These are phyloP conservation scores for Sturnus vulgaris DNA, from an alignment of 2,113 vertebrate species.

Conservation along the genomic window DNA sequence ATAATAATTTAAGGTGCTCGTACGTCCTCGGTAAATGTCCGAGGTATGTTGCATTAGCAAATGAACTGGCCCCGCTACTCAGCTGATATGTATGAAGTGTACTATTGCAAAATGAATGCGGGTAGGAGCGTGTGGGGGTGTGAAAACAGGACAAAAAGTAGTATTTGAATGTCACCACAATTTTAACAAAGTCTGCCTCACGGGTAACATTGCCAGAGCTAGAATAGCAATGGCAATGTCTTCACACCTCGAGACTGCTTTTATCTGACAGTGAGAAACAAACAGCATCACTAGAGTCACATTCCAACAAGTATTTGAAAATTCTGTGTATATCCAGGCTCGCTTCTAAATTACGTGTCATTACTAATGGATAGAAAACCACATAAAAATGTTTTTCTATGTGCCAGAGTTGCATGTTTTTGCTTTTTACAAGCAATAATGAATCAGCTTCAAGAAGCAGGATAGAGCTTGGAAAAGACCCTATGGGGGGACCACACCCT, in stretches of 20 bases:
- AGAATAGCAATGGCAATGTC: background rate
- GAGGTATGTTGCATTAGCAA: background rate
- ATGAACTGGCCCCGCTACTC: background rate
- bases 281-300: background rate
- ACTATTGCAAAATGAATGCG: background rate
- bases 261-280: background rate
- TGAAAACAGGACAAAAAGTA: background rate
- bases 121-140: no score
- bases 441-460: background rate
- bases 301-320: background rate
- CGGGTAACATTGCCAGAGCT: background rate
- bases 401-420: background rate
- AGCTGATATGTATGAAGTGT: background rate
- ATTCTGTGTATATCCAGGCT: background rate
- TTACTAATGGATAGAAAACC: background rate
- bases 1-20: background rate
- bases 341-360: background rate
- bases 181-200: background rate
- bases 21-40: background rate
- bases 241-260: background rate
- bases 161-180: background rate
- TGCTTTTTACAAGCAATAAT: background rate
- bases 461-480: background rate
- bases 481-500: background rate
- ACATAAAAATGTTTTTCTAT: background rate